Evolutionary conservation across 2,797 vertebrate species (phyloP).

Genomic region (Coendou prehensilis): DNA sequence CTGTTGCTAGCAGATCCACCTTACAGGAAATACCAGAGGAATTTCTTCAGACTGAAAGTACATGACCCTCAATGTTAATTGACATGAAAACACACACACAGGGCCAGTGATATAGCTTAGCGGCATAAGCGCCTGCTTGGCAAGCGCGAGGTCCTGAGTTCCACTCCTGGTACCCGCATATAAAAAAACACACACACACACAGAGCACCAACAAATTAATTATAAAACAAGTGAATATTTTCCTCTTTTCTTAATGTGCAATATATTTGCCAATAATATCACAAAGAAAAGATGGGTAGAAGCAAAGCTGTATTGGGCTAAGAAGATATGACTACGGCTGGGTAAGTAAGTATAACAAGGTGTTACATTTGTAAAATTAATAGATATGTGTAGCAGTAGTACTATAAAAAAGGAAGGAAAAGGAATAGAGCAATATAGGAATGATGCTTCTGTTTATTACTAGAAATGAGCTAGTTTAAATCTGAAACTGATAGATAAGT

Average conservation of each 20-base stretch:
- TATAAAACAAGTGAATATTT: background rate
- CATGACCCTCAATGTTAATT: background rate
- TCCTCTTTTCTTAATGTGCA: background rate
- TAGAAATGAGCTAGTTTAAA: background rate
- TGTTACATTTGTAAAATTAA: background rate
- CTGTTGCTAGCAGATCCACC: background rate
- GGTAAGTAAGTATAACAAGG: background rate
- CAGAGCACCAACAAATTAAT: background rate
- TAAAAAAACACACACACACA: background rate
- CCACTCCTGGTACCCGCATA: too few relatives aligned
- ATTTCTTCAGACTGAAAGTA: background rate
- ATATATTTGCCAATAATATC: background rate
- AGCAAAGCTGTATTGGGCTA: background rate
- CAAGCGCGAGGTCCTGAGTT: too few relatives aligned
- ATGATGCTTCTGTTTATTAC: background rate
- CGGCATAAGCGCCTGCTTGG: too few relatives aligned
- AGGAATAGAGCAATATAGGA: background rate
- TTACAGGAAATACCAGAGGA: background rate
- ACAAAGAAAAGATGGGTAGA: background rate
- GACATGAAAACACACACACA: background rate
- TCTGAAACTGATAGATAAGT: background rate
- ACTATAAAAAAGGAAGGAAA: background rate
- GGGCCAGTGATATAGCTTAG: too few relatives aligned
- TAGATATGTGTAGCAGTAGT: background rate
- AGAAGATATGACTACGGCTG: background rate